A percentile compares a stretch with the other conserved stretches of the same genome.
Evolutionary conservation across 2,888 invertebrate genomes (phyloP).

Genomic region (Euzophera pinguis): DNA sequence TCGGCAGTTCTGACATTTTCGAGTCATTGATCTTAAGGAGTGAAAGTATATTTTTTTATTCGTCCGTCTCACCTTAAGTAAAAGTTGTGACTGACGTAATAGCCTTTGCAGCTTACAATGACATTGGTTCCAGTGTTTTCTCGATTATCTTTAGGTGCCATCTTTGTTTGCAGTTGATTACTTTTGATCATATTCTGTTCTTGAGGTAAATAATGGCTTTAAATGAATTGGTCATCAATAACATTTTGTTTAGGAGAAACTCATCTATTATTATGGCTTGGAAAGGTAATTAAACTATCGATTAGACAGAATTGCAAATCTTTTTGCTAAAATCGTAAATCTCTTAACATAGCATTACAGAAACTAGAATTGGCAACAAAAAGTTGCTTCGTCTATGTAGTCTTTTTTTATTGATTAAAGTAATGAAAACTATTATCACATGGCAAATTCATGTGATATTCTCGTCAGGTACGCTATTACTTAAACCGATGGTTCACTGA

Average conservation of each 20-base stretch:
- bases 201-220: neutral
- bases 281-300: no score
- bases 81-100: slow-evolving; percentile 72
- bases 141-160: slow-evolving; percentile 16
- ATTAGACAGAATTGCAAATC: no score
- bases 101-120: slow-evolving; percentile 44
- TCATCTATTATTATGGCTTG: no score
- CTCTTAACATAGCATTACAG: no score
- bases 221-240: neutral
- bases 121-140: slow-evolving; percentile 31
- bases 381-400: no score
- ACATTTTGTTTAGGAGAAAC: neutral
- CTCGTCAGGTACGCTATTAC: no score
- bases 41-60: slow-evolving; percentile 70
- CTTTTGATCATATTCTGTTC: neutral
- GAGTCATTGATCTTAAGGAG: slow-evolving; percentile 39
- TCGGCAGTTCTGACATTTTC: slow-evolving; percentile 31
- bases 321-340: no score
- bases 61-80: slow-evolving; percentile 64
- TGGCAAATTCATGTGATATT: no score
- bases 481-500: no score
- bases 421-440: no score
- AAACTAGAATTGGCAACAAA: no score
- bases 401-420: no score
- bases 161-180: slow-evolving; percentile 9